Evolutionary conservation across 2,797 vertebrate species (phyloP).

Genomic region (Cynodonichthys magdalenae): DNA sequence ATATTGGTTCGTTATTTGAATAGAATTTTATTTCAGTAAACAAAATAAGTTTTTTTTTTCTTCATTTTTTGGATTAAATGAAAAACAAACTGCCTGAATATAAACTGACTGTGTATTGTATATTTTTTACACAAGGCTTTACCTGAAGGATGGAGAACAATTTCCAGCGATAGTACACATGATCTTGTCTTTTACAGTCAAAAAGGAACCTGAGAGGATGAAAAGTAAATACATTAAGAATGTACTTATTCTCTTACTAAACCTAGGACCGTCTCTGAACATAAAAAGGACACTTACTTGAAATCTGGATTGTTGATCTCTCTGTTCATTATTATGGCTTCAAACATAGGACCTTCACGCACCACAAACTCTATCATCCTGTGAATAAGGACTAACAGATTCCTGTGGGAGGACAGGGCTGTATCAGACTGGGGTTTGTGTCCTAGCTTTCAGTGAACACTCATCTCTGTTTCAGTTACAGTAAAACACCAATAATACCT

Average conservation of each 20-base stretch:
- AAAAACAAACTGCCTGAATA: no score
- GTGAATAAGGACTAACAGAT: slow-evolving; percentile 84
- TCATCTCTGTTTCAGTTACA: slow-evolving; percentile 17
- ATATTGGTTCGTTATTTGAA: no score
- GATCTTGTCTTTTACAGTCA: slow-evolving; percentile 86
- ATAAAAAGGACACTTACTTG: slow-evolving; percentile 60
- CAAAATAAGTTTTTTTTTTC: no score
- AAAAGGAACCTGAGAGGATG: slow-evolving; percentile 81
- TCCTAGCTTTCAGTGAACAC: slow-evolving; percentile 26
- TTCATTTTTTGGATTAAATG: no score
- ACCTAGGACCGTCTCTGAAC: not conserved
- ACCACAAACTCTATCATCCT: slow-evolving; percentile 90
- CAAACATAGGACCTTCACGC: slow-evolving; percentile 86
- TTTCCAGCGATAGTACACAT: slow-evolving; percentile 87
- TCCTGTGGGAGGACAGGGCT: slow-evolving; percentile 67
- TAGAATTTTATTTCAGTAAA: no score
- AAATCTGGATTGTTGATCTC: slow-evolving; percentile 86
- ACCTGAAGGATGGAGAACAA: slow-evolving; percentile 86
- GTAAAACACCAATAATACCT: slow-evolving; percentile 20
- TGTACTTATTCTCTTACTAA: not conserved
- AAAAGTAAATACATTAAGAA: slow-evolving; percentile 5
- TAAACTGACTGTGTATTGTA: no score
- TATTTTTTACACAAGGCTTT: slow-evolving; percentile 4
- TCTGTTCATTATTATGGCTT: slow-evolving; percentile 87
- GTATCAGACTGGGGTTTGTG: slow-evolving; percentile 28